Evolutionary conservation across 1,140 invertebrate genomes (phyloP).

Genomic region (Caenorhabditis inopinata): DNA sequence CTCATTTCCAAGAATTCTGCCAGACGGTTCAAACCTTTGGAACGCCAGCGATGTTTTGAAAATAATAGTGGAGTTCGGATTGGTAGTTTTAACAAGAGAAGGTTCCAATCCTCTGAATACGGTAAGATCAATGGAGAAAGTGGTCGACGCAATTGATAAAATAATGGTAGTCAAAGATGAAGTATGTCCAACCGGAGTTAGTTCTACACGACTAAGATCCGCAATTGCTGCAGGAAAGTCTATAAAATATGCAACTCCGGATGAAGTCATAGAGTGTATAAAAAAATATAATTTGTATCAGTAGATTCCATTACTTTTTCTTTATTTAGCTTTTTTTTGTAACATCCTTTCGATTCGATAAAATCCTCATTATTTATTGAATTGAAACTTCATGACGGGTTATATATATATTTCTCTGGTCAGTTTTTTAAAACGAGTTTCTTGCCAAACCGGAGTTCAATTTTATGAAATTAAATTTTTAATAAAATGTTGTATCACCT

Average conservation of each 20-base stretch:
- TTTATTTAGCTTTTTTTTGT: neutral
- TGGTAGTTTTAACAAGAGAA: constrained; percentile 51
- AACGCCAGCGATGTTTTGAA: constrained; percentile 41
- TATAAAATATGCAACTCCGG: constrained; percentile 57
- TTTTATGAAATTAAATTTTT: too few species aligned
- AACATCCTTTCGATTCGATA: too few species aligned
- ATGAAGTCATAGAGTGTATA: constrained; percentile 56
- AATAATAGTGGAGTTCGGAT: constrained; percentile 54
- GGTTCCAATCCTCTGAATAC: constrained; percentile 43
- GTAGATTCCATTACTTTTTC: neutral
- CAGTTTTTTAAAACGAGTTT: too few species aligned
- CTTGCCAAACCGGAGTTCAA: too few species aligned
- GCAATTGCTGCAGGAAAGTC: constrained; percentile 51
- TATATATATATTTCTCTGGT: too few species aligned
- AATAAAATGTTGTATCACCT: too few species aligned
- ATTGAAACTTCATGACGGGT: too few species aligned
- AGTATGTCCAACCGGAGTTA: constrained; percentile 54
- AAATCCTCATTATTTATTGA: too few species aligned
- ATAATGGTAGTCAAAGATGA: constrained; percentile 51
- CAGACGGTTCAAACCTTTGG: constrained; percentile 52
- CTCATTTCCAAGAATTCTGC: constrained; percentile 52
- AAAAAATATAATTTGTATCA: constrained; percentile 47
- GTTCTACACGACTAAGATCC: constrained; percentile 52
- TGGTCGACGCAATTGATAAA: neutral
- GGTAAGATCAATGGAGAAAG: neutral